Evolutionary conservation across 2,888 invertebrate genomes (phyloP).

Genomic region (Amphimallon solstitiale): DNA sequence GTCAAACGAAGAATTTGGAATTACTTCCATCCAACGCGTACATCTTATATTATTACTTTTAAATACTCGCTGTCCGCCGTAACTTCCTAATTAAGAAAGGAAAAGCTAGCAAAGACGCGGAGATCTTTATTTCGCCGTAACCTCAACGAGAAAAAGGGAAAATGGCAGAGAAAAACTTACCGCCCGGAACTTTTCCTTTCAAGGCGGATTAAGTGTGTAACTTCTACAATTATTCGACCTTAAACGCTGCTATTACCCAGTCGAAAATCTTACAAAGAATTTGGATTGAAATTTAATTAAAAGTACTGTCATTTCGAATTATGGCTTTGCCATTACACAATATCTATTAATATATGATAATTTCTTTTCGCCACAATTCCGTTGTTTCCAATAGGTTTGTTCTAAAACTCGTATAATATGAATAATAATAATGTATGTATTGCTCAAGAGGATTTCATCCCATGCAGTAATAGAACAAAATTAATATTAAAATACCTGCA

Average conservation of each 20-base stretch:
- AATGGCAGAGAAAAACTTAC: neutral
- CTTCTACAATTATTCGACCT: conserved; percentile 9
- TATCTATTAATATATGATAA: too few species aligned
- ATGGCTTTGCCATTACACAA: too few species aligned
- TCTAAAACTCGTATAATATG: too few species aligned
- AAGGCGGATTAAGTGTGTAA: conserved; percentile 6
- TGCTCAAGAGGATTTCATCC: too few species aligned
- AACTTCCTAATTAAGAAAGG: conserved; percentile 1
- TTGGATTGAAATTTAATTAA: conserved; percentile 11
- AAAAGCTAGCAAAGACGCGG: neutral
- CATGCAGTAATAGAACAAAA: too few species aligned
- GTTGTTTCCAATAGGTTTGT: too few species aligned
- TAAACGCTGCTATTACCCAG: neutral
- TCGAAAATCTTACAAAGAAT: neutral
- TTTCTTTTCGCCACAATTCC: too few species aligned
- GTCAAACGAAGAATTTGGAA: neutral
- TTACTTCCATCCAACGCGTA: neutral
- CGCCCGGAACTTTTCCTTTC: neutral
- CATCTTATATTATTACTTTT: conserved; percentile 5
- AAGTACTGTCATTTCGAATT: neutral
- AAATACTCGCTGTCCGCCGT: neutral
- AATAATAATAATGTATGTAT: too few species aligned
- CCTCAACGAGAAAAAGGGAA: neutral
- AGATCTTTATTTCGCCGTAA: neutral
- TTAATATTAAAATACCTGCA: too few species aligned